These are phyloP conservation scores for Riptortus pedestris DNA, from an alignment of 1,140 invertebrate species.

Conservation along the genomic window DNA sequence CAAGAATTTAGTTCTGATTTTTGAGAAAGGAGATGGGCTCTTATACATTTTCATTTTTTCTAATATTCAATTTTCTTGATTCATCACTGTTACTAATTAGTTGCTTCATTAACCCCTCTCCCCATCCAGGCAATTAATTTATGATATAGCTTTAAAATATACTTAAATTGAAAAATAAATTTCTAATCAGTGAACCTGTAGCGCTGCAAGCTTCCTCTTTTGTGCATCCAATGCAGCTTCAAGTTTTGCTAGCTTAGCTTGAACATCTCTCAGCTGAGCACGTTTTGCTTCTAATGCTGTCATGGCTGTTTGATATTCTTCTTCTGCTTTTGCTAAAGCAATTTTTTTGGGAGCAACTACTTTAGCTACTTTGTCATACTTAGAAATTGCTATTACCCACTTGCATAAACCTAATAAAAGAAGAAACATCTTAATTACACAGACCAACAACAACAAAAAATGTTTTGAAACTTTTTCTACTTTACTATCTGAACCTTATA, in stretches of 20 bases:
- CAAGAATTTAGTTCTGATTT: no score
- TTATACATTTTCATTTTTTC: no score
- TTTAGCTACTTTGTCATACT: slow-evolving; percentile 85
- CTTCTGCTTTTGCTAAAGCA: slow-evolving; percentile 65
- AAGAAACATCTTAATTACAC: slow-evolving; percentile 13
- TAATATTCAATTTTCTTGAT: no score
- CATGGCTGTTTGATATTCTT: slow-evolving; percentile 54
- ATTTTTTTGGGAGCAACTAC: slow-evolving; percentile 76
- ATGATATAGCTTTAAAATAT: no score
- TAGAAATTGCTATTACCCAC: slow-evolving; percentile 86
- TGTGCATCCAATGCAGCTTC: slow-evolving; percentile 42
- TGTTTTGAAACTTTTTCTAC: not conserved
- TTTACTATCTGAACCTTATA: no score
- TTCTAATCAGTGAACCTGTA: not conserved
- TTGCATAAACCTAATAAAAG: slow-evolving; percentile 56
- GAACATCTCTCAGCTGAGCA: slow-evolving; percentile 56
- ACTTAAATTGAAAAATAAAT: no score
- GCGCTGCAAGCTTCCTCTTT: slow-evolving; percentile 20
- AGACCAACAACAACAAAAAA: not conserved
- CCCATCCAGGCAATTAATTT: no score
- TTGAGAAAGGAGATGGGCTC: no score
- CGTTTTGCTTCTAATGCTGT: slow-evolving; percentile 62
- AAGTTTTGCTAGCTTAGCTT: slow-evolving; percentile 53
- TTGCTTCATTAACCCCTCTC: no score
- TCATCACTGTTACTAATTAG: no score